Percentiles rank a stretch among this genome's conserved stretches.
Evolutionary conservation across 2,888 invertebrate species (phyloP).

Genomic region (Ophonus ardosiacus): DNA sequence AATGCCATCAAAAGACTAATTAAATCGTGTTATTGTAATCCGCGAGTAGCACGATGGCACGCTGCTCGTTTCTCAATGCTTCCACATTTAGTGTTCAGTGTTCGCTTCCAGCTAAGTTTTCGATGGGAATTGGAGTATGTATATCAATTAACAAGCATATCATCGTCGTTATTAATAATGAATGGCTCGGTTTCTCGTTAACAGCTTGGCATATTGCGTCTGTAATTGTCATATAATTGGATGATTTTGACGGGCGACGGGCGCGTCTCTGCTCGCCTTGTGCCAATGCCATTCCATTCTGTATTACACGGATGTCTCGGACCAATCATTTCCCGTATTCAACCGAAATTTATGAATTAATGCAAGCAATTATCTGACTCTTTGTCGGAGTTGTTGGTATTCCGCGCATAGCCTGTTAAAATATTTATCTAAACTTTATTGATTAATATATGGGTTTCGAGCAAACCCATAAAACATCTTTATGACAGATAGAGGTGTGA

Average conservation of each 20-base stretch:
- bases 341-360: constrained; percentile 27
- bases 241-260: constrained; percentile 54
- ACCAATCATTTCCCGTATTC: constrained; percentile 48
- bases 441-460: constrained; percentile 43
- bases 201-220: constrained; percentile 49
- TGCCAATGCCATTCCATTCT: background rate
- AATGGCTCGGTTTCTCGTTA: constrained; percentile 52
- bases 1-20: constrained; percentile 60
- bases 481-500: constrained; percentile 51
- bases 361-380: constrained; percentile 28
- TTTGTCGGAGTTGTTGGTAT: constrained; percentile 21
- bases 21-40: constrained; percentile 53
- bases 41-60: background rate
- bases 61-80: constrained; percentile 5
- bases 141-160: constrained; percentile 58
- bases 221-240: constrained; percentile 61
- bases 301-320: background rate
- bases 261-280: constrained; percentile 15
- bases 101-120: constrained; percentile 49
- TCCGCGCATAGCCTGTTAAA: constrained; percentile 19
- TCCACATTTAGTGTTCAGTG: background rate
- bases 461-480: constrained; percentile 53
- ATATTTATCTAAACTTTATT: constrained; percentile 57
- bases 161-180: constrained; percentile 57
- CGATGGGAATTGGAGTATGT: constrained; percentile 45